Evolutionary conservation across 92 coral and sea anemone species (phyloP).

Genomic region (Parazoanthus swiftii): DNA sequence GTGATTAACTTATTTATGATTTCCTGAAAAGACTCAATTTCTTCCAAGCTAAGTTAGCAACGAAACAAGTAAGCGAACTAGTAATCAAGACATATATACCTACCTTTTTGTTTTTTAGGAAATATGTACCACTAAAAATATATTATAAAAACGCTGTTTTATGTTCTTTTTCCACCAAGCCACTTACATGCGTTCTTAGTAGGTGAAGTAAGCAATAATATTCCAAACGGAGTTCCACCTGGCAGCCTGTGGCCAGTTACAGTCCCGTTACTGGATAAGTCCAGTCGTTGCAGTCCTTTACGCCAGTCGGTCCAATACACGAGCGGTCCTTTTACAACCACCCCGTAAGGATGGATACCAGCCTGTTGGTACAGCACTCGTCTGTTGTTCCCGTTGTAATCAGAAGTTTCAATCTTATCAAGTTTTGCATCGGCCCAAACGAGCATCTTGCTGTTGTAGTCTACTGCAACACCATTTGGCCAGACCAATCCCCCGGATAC

Average conservation of each 20-base stretch:
- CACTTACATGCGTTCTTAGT: not conserved
- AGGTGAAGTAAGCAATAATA: not conserved
- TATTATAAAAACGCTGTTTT: not conserved
- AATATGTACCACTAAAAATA: not conserved
- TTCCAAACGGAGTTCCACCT: not conserved
- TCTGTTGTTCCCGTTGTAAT: too few species aligned
- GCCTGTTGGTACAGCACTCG: constrained; percentile 2
- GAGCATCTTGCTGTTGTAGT: constrained; percentile 42
- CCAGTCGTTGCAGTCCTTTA: not conserved
- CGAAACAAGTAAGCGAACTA: too few species aligned
- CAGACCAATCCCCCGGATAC: constrained; percentile 49
- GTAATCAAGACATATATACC: too few species aligned
- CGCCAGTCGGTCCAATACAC: constrained; percentile 71
- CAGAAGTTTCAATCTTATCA: constrained; percentile 55
- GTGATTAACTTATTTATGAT: too few species aligned
- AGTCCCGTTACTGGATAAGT: not conserved
- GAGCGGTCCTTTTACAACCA: constrained; percentile 37
- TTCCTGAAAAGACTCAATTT: too few species aligned
- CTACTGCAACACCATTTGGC: constrained; percentile 66
- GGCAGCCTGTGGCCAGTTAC: not conserved
- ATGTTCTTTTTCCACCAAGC: not conserved
- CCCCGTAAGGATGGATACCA: constrained; percentile 50
- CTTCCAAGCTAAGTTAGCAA: too few species aligned
- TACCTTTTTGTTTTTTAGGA: not conserved
- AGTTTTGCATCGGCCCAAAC: constrained; percentile 63